Percentiles rank a stretch among this genome's conserved stretches.
Conservation (phyloP, 2,113 vertebrate genomes). For the Anser brachyrhynchus region DNA sequence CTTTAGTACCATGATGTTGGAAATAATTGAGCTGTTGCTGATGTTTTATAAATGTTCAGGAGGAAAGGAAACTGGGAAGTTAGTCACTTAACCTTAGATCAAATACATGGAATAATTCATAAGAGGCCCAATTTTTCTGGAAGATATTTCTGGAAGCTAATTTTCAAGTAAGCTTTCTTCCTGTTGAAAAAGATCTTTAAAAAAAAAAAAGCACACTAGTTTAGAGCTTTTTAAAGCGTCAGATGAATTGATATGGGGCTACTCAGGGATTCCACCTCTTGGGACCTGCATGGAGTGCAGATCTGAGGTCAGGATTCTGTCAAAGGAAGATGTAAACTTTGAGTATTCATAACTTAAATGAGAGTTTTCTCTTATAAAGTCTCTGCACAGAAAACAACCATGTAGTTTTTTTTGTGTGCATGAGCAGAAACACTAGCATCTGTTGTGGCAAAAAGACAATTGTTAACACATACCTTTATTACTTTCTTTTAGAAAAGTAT, state of each 20-base stretch:
- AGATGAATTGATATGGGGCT: background rate
- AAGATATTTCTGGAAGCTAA: background rate
- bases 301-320: background rate
- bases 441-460: background rate
- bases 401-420: background rate
- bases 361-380: background rate
- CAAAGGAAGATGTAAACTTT: background rate
- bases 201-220: background rate
- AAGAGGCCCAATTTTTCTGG: background rate
- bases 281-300: background rate
- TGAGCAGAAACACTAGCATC: background rate
- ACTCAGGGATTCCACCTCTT: background rate
- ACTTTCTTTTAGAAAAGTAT: slow-evolving; percentile 87
- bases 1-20: background rate
- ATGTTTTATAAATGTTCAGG: background rate
- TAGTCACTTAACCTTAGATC: background rate
- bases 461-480: background rate
- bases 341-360: background rate
- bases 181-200: background rate
- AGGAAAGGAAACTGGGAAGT: background rate
- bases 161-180: background rate
- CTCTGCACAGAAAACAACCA: background rate
- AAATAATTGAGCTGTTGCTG: background rate
- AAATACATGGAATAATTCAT: background rate
- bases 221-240: background rate